phyloP scores from a whole-genome alignment of 2,888 invertebrate genomes.

The Cepaea hortensis region DNA sequence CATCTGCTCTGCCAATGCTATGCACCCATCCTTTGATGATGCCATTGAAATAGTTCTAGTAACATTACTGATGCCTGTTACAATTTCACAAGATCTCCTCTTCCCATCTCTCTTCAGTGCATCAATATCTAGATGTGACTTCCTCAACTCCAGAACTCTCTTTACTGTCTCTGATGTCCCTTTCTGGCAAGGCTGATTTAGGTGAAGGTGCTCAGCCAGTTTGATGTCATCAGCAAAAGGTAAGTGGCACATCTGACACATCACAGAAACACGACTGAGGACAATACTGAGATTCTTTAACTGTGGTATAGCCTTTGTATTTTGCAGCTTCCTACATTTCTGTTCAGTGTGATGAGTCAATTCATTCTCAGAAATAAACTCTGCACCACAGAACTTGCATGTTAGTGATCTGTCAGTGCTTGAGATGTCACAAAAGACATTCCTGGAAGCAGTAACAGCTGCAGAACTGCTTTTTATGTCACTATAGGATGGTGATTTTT shows the following conservation, averaged over 20 bases:
- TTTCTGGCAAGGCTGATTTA: background rate
- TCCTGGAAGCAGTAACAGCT: no score
- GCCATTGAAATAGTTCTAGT: background rate
- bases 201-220: conserved; percentile 17
- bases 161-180: background rate
- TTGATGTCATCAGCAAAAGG: conserved; percentile 3
- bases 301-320: background rate
- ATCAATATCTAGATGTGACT: no score
- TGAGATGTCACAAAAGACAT: background rate
- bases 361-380: background rate
- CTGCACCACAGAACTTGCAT: background rate
- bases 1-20: background rate
- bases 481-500: no score
- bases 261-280: background rate
- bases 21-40: background rate
- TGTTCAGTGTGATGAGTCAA: background rate
- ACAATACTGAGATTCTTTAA: background rate
- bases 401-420: background rate
- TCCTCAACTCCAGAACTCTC: background rate
- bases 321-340: background rate
- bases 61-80: background rate
- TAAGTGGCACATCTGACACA: conserved; percentile 11
- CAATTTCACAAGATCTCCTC: background rate
- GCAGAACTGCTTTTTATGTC: no score
- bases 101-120: background rate